These are phyloP conservation scores for Ferdinandea cuprea DNA, from an alignment of 2,888 invertebrate species.

Conservation along the genomic window DNA sequence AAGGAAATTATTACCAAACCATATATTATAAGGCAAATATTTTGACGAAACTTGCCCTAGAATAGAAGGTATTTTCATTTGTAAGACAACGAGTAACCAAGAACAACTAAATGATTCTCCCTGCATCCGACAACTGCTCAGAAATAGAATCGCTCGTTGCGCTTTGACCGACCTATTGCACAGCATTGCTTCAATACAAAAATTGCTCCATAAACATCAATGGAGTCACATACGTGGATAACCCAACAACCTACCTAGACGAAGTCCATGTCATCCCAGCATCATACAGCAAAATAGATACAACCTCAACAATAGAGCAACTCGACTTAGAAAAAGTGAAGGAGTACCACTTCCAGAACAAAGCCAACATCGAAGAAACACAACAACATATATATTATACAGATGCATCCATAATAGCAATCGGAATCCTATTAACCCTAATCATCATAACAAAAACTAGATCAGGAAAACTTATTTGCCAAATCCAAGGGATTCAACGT, in stretches of 20 bases:
- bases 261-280: slow-evolving; percentile 19
- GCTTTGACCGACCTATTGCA: neutral
- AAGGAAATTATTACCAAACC: slow-evolving; percentile 39
- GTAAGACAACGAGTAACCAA: slow-evolving; percentile 13
- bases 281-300: slow-evolving; percentile 11
- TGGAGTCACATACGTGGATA: slow-evolving; percentile 2
- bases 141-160: slow-evolving; percentile 4
- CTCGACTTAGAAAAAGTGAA: slow-evolving; percentile 6
- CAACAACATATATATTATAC: slow-evolving; percentile 9
- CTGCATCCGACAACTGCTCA: slow-evolving; percentile 6
- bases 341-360: slow-evolving; percentile 12
- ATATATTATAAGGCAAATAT: slow-evolving; percentile 14
- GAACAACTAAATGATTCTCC: slow-evolving; percentile 12
- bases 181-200: slow-evolving; percentile 9
- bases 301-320: neutral
- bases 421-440: neutral
- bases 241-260: slow-evolving; percentile 9
- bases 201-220: slow-evolving; percentile 7
- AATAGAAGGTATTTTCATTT: slow-evolving; percentile 32
- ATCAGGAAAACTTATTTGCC: neutral
- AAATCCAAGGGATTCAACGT: neutral
- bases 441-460: neutral
- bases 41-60: slow-evolving; percentile 11
- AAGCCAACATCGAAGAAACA: slow-evolving; percentile 2
- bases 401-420: neutral